Percentiles rank a stretch among this genome's conserved stretches.
Evolutionary conservation across 2,797 vertebrate species (phyloP).

Genomic region (Coccyzus lansbergi): DNA sequence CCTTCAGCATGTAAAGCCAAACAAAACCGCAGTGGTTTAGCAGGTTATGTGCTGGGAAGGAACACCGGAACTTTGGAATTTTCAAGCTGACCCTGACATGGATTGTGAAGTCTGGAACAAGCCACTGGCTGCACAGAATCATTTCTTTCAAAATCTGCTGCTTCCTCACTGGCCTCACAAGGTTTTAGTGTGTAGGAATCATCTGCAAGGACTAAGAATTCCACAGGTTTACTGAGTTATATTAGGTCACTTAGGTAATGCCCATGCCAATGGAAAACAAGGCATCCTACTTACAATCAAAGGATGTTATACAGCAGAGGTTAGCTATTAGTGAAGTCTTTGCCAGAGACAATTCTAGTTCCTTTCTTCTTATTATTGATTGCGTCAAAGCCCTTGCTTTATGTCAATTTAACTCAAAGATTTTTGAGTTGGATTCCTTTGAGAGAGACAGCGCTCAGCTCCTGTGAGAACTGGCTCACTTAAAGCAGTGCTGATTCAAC

Average conservation of each 20-base stretch:
- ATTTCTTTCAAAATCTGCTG: background rate
- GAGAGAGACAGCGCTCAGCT: background rate
- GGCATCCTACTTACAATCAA: background rate
- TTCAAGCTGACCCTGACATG: background rate
- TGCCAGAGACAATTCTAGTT: background rate
- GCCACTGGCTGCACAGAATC: background rate
- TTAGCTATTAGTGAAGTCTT: background rate
- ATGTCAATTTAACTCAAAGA: background rate
- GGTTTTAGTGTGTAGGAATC: background rate
- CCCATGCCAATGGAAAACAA: background rate
- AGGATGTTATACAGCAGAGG: background rate
- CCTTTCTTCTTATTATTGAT: background rate
- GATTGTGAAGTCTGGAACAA: background rate
- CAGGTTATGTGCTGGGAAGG: background rate
- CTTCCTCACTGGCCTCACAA: background rate
- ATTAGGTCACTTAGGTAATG: background rate
- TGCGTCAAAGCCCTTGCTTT: background rate
- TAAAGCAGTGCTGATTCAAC: background rate
- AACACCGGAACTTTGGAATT: accelerated
- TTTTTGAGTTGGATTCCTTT: background rate
- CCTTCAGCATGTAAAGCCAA: background rate
- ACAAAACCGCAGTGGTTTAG: background rate
- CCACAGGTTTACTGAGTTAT: background rate
- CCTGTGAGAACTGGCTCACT: background rate
- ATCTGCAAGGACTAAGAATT: background rate